Percentiles rank a stretch among this genome's conserved stretches.
phyloP scores from a whole-genome alignment of 2,113 vertebrate genomes.

The Amblyornis subalaris region DNA sequence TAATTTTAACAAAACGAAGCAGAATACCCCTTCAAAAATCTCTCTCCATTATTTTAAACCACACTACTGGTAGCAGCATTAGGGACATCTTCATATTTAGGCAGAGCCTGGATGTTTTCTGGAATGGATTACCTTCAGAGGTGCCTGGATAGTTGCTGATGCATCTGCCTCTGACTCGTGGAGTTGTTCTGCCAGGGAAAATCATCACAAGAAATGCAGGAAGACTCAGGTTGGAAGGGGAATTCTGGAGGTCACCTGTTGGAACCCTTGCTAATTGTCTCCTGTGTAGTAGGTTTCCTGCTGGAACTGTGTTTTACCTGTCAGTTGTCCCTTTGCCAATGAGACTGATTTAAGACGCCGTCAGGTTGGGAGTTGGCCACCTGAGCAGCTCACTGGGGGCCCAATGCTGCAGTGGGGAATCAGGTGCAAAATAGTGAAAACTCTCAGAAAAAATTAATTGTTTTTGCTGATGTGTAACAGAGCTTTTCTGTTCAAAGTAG shows the following conservation, averaged over 20 bases:
- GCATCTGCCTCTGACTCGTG: background rate
- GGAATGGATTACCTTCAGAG: background rate
- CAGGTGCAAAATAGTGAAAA: background rate
- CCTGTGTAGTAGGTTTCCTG: background rate
- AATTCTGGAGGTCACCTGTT: background rate
- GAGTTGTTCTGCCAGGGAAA: background rate
- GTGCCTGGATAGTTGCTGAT: background rate
- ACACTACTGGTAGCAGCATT: background rate
- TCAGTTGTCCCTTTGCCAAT: background rate
- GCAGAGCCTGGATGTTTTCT: background rate
- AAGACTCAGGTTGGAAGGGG: background rate
- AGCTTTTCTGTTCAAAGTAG: background rate
- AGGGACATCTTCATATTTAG: background rate
- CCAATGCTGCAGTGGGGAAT: fast-evolving
- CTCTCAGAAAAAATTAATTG: background rate
- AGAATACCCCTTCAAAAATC: background rate
- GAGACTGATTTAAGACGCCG: background rate
- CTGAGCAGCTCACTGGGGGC: background rate
- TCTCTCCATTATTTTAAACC: background rate
- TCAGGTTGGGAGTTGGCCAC: background rate
- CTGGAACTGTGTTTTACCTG: background rate
- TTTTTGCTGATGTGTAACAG: background rate
- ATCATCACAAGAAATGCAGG: background rate
- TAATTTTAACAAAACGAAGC: background rate
- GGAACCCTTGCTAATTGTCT: background rate